Base-by-base conservation (phyloP, 2,888 invertebrate species). In the Protodeltote pygarga region DNA sequence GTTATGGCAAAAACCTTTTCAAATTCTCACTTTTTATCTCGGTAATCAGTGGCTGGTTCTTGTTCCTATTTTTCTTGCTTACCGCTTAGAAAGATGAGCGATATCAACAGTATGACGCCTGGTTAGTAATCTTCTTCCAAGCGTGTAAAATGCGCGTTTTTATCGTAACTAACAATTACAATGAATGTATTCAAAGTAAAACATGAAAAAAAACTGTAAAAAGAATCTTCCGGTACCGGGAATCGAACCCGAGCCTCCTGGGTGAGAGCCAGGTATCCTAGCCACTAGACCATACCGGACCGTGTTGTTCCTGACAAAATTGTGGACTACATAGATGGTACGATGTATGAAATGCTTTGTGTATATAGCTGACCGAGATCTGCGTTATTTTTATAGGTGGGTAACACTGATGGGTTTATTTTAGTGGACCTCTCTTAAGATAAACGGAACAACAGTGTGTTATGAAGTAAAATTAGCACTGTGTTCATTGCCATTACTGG, bases 161-260 rank as follows among this genome's bases (percentile, higher is more conserved):
- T 53, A 73, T 75, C 60, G 29, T 11, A 44, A 19, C 47, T 31
- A 44, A 35, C 47, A 41, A 62, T 70, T 53, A 50, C 24, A 51
- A 51, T 37, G 28, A 46, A 51, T n/a, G 32, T 32, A 63, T 61
- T 53, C 49, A 54, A 41, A 46, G 60, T 39, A 72, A 64, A 59
- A 54, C 27, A 38, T 27, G 25, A 47, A 41, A 31, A 48, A 33
- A 32, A 51, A 51, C 31, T 37, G 11, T 23, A 52, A 79, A 88
- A 84, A 83, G 59, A 19, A 11, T 28, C 49, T 93, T 93, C 93
- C 93, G 90, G 89, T 93, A 93, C 93, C 93, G 93, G 93, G 92
- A 93, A 93, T 93, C 92, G 93, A 93, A 93, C 93, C 93, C 93
- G 93, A 91, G 92, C 93, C 93, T 93, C 89, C 92, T 91, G 92